Evolutionary conservation across 2,797 vertebrate genomes (phyloP), one percentile per base, ranked within the genome.

Genomic region (Ataeniobius toweri): DNA sequence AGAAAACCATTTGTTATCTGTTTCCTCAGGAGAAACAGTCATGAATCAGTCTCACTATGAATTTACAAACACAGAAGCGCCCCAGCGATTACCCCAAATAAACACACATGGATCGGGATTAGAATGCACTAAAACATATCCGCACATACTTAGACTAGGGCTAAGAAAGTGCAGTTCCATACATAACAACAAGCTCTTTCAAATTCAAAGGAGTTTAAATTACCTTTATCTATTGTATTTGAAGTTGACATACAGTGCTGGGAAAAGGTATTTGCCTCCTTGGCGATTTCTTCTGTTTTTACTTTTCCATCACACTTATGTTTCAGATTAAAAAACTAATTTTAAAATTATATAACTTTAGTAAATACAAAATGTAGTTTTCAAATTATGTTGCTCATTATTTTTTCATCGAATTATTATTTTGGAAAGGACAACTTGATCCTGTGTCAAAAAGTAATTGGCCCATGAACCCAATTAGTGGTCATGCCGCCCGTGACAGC

Each of bases 11-110:
- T 94, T 90, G 86, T 92, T 93, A 90, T 90, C 86, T 72, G 81
- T 91, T 93, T 92, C 91, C 90, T 89, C 80, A 83, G 78, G 79
- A 90, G 90, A 76, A 86, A 77, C 76, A 53, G 72, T 83, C 88
- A 92, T 93, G 89, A 94, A 94, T 93, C 91, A 94, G 80, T 81
- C 89, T 79, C 44, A 18, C 80, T 91, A 86, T 84, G 83, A 88
- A 92, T 86, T 88, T 92, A 92, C 91, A 92, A 91, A 94, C 90
- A 94, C 90, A 90, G 88, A 92, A 92, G 92, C 86, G 75, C 81
- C 80, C 80, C 75, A 63, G 78, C 93, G 90, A 91, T 93, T 92
- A 93, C 87, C 89, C 85, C 89, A 93, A 91, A 94, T 92, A 93
- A 93, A 93, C 90, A 92, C 83, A 79, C 51, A 39, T 78, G 84